Base-by-base conservation (phyloP, 92 coral and sea anemone species). In the Pocillopora meandrina region DNA sequence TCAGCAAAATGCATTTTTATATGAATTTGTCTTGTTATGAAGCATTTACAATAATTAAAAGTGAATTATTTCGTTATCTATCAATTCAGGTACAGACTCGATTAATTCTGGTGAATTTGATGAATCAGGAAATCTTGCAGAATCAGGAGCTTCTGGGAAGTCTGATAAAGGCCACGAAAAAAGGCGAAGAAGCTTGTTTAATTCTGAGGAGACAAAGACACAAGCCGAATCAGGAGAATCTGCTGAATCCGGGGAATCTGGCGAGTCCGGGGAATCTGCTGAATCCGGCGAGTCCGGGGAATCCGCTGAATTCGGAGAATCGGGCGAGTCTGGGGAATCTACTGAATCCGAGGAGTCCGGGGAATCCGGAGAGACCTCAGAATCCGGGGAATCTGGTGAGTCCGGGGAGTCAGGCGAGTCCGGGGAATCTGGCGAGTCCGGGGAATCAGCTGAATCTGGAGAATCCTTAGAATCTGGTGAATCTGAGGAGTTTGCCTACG, bases 41-140 rank as follows among this genome's bases (percentile, higher is more conserved):
- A 12, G 23, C 35, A 11, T 15, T 6, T 42, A 15, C 62, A 59
- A 10, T 59, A 16, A 0, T 59, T 59, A 5, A 12, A 2, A 10
- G 14, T 36, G 42, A 55, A 1, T 21, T 31, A 10, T 49, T 65
- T 33, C 33, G 31, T 57, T 60, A 15, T 36, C 74, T 8, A 3
- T 35, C 55, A 82, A 0, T 65, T 77, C 16, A 86, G 75, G 0
- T 7, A 42, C 4, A 42, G 89, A 84, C 3, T 60, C 82, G 7
- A 85, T 65, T 33, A 79, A 86, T 2, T 77, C 84, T 7, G 90
- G 82, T 7, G 92, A 90, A 5, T 78, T 65, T 36, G 65, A 75
- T 10, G 84, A 56, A 14, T 69, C 84, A 31, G 86, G 82, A 14
- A 85, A 86, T 15, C 17, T 55, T 26, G 89, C 52, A 12, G 85